Percentiles rank a stretch among this genome's conserved stretches.
Conservation (phyloP, 2,113 vertebrate genomes). For the Microcebus murinus region DNA sequence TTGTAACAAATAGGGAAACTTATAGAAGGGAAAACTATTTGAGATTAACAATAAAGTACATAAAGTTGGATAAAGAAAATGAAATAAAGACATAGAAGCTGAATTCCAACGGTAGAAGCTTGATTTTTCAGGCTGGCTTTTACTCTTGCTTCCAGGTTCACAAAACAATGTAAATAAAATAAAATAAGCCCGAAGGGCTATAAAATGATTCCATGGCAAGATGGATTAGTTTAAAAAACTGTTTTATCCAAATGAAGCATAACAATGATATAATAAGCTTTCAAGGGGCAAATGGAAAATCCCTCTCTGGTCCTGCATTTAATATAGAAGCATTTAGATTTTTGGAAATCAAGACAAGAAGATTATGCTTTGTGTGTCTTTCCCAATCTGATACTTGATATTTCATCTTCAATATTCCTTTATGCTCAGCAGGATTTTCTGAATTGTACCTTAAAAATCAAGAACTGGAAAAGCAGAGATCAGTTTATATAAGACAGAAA, state of each 20-base stretch:
- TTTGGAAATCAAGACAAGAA: neutral
- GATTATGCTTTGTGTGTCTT: neutral
- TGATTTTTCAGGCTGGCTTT: neutral
- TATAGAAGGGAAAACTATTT: neutral
- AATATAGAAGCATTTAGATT: neutral
- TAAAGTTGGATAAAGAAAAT: neutral
- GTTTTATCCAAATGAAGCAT: neutral
- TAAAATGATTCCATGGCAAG: constrained; percentile 25
- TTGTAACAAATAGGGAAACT: neutral
- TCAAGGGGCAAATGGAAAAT: constrained; percentile 21
- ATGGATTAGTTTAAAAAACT: neutral
- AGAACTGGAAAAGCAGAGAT: constrained; percentile 3
- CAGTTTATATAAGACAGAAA: neutral
- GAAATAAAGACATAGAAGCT: constrained; percentile 31
- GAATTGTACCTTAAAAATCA: neutral
- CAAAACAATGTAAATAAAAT: constrained; percentile 6
- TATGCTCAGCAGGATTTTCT: neutral
- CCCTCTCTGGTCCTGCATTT: neutral
- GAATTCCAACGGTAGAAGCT: neutral
- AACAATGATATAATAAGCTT: neutral
- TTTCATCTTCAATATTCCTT: constrained; percentile 39
- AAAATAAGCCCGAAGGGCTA: neutral
- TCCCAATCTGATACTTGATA: constrained; percentile 42
- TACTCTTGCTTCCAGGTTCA: constrained; percentile 28
- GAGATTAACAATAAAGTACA: neutral